Evolutionary conservation across 2,113 vertebrate genomes (phyloP).

Genomic region (Epinephelus moara): DNA sequence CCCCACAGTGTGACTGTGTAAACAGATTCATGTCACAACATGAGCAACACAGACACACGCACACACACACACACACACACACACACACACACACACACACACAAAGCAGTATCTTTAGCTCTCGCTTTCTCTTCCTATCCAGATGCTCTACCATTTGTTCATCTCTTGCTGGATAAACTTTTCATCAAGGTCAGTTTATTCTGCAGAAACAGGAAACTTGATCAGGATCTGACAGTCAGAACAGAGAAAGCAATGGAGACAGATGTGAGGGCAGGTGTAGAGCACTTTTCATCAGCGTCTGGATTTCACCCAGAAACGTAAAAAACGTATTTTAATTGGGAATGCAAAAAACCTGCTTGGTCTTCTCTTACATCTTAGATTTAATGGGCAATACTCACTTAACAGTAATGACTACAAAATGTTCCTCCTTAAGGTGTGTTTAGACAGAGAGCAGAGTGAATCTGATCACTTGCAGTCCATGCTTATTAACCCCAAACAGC

Average conservation of each 20-base stretch:
- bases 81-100: not conserved
- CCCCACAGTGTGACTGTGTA: no score
- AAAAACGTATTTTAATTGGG: conserved; percentile 42
- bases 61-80: not conserved
- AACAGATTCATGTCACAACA: no score
- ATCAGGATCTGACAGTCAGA: not conserved
- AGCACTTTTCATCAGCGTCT: conserved; percentile 35
- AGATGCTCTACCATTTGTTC: conserved; percentile 59
- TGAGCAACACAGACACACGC: not conserved
- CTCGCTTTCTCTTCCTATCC: conserved; percentile 9
- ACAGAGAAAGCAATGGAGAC: not conserved
- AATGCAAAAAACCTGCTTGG: not conserved
- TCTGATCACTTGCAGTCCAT: not conserved
- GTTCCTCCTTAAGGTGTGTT: not conserved
- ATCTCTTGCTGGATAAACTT: conserved; percentile 26
- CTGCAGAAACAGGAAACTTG: conserved; percentile 33
- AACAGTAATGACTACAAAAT: not conserved
- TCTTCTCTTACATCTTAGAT: not conserved
- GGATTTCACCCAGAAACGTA: conserved; percentile 27
- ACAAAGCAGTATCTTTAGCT: not conserved
- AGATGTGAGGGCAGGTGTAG: conserved; percentile 28
- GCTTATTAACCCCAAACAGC: not conserved
- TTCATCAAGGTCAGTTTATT: conserved; percentile 16
- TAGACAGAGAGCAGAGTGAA: not conserved
- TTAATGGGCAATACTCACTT: not conserved